Evolutionary conservation across 92 coral and sea anemone species (phyloP).

Genomic region (Meandrina meandrites): DNA sequence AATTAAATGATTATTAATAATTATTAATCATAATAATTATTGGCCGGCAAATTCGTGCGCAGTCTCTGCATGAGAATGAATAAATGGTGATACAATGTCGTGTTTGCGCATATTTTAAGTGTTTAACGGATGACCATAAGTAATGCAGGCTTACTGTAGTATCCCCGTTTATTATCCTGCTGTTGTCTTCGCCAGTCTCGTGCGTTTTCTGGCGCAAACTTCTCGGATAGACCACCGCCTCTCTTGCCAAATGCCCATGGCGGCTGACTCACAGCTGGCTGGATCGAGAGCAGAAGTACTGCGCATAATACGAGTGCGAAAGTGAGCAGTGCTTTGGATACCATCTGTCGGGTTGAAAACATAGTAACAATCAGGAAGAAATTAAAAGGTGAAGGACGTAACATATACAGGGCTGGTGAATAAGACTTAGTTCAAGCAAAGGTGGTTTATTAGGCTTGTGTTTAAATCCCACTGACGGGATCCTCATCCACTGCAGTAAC

Average conservation of each 20-base stretch:
- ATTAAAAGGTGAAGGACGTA: too few relatives aligned
- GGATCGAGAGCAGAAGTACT: slow-evolving; percentile 5
- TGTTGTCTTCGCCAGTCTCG: slow-evolving; percentile 18
- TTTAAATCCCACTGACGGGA: too few relatives aligned
- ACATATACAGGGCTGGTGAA: background rate
- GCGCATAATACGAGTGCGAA: slow-evolving; percentile 30
- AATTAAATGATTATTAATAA: too few relatives aligned
- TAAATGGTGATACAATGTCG: background rate
- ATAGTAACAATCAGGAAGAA: background rate
- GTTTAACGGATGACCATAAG: background rate
- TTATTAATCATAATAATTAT: too few relatives aligned
- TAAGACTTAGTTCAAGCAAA: background rate
- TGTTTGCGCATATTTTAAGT: background rate
- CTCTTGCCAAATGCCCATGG: slow-evolving; percentile 41
- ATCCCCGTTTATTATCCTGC: slow-evolving; percentile 9
- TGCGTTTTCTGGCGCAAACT: background rate
- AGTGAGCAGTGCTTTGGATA: slow-evolving; percentile 29
- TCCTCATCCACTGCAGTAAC: too few relatives aligned
- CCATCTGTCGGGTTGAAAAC: slow-evolving; percentile 25
- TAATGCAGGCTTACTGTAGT: background rate
- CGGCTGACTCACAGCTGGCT: slow-evolving; percentile 33
- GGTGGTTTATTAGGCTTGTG: background rate
- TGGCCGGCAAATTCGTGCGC: background rate
- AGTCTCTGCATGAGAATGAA: background rate
- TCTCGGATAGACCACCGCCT: background rate